Evolutionary conservation across 2,888 invertebrate species (phyloP).

Genomic region (Caenorhabditis sp.): DNA sequence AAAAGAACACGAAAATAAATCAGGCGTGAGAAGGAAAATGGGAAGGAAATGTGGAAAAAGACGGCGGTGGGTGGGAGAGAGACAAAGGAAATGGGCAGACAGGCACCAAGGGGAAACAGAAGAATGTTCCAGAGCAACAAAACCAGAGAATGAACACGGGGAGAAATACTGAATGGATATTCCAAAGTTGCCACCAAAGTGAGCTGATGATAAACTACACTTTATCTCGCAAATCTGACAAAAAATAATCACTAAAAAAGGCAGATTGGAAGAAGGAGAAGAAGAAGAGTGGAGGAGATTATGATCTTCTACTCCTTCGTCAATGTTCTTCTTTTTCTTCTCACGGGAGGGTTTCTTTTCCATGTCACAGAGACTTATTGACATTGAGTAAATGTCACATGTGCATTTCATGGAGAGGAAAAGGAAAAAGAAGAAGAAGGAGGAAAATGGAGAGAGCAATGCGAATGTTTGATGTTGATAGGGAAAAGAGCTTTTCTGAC

Average conservation of each 20-base stretch:
- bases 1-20: conserved; percentile 31
- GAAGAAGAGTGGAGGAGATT: neutral
- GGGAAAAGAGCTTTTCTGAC: neutral
- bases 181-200: too few relatives aligned
- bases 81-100: conserved; percentile 23
- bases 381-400: conserved; percentile 4
- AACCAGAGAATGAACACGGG: neutral
- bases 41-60: neutral
- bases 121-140: neutral
- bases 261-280: neutral
- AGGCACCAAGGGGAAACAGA: neutral
- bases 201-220: too few relatives aligned
- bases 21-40: conserved; percentile 37
- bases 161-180: too few relatives aligned
- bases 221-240: neutral
- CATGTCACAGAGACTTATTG: conserved; percentile 2
- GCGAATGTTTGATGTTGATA: conserved; percentile 3
- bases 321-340: too few relatives aligned
- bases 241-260: neutral
- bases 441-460: neutral
- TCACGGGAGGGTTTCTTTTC: neutral
- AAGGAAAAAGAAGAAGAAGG: neutral
- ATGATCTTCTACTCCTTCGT: neutral
- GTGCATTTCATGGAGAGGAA: neutral
- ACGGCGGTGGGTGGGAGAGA: neutral